These are phyloP conservation scores for Rhopilema esculentum DNA, from an alignment of 30 jellyfish, hydroid and myxozoan genomes.

Conservation along the genomic window DNA sequence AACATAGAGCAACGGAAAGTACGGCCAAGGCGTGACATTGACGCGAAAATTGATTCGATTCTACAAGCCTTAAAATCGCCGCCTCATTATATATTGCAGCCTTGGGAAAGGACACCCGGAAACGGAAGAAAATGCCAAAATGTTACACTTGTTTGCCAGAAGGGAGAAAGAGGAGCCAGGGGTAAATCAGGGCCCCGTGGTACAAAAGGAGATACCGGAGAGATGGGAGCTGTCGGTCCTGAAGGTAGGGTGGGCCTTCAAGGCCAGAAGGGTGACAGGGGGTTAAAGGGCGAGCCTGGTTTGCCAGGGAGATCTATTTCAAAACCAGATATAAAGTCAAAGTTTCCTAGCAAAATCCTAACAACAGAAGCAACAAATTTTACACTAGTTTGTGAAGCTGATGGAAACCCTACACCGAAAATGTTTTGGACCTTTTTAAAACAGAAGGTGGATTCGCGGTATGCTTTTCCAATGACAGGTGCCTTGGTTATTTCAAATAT, in stretches of 20 bases:
- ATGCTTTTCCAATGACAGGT: constrained; percentile 23
- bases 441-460: constrained; percentile 28
- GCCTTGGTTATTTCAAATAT: constrained; percentile 13
- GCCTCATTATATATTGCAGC: background rate
- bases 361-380: constrained; percentile 14
- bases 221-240: constrained; percentile 1
- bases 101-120: background rate
- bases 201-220: constrained; percentile 18
- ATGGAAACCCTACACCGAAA: constrained; percentile 32
- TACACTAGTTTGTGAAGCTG: constrained; percentile 31
- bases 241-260: constrained; percentile 4
- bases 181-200: constrained; percentile 51
- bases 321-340: constrained; percentile 14
- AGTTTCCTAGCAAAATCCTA: background rate
- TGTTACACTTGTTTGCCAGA: constrained; percentile 4
- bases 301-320: constrained; percentile 22
- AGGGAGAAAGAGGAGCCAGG: constrained; percentile 36
- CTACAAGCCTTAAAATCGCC: background rate
- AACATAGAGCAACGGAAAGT: background rate
- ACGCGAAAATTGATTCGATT: background rate
- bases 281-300: constrained; percentile 33
- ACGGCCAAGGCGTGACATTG: background rate
- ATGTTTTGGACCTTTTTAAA: constrained; percentile 13
- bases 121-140: constrained; percentile 1
- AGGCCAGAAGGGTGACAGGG: constrained; percentile 23